These are phyloP conservation scores for Apotomis turbidana DNA, from an alignment of 2,888 invertebrate genomes.

Conservation along the genomic window DNA sequence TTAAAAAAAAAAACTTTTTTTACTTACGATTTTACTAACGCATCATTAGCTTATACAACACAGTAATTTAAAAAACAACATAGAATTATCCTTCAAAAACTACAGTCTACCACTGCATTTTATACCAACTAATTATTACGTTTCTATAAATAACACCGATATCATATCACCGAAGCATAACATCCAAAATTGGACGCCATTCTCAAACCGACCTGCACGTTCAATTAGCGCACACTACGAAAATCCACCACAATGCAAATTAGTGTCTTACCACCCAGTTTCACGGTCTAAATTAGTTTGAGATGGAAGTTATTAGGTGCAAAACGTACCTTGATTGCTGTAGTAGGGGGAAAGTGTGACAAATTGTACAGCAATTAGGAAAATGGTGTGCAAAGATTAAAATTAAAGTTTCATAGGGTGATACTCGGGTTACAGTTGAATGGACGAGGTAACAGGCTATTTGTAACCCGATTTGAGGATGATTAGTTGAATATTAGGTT, in stretches of 20 bases:
- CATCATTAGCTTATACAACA: not conserved
- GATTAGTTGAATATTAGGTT: not conserved
- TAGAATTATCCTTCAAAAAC: not conserved
- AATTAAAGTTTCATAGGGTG: constrained; percentile 49
- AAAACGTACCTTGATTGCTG: constrained; percentile 41
- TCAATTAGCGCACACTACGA: constrained; percentile 16
- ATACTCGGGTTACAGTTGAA: constrained; percentile 24
- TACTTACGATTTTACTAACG: not conserved
- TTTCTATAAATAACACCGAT: not conserved
- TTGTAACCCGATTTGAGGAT: constrained; percentile 11
- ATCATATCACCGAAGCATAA: constrained; percentile 15
- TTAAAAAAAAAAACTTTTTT: too few relatives aligned
- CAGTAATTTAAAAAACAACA: not conserved
- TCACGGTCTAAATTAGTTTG: constrained; percentile 16
- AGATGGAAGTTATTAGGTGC: constrained; percentile 21
- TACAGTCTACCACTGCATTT: not conserved
- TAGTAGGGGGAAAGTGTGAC: constrained; percentile 46
- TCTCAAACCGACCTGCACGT: constrained; percentile 12
- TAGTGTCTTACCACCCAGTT: not conserved
- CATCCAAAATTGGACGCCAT: constrained; percentile 15
- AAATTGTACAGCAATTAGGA: constrained; percentile 55
- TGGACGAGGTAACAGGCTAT: constrained; percentile 20
- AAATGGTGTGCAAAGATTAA: constrained; percentile 53
- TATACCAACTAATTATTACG: not conserved
- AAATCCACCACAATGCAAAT: not conserved